Evolutionary conservation across 2,113 vertebrate genomes (phyloP), one percentile per base, ranked within the genome.

Genomic region (Oreocharis arfaki): DNA sequence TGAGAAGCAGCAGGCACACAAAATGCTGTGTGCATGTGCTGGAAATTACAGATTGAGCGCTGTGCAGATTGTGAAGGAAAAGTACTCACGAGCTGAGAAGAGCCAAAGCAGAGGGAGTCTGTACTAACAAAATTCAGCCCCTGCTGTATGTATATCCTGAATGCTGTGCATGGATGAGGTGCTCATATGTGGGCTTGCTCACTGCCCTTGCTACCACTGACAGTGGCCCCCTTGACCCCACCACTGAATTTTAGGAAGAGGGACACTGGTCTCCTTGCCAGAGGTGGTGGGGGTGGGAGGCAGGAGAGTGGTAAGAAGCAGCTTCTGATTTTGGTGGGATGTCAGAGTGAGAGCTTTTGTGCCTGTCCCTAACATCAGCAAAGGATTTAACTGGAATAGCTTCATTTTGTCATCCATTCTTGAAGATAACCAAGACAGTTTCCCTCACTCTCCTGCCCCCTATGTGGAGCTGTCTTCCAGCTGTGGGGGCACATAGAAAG

Each of bases 1-100:
- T 89, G 79, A 4, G 5, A 78, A 94, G 79, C 53, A 81, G 61
- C 60, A 88, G 83, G 44, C 71, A 86, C 23, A 78, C 68, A 94
- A 86, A 90, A 89, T 35, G 26, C 50, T 69, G 35, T 32, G 26
- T 84, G 68, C 59, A 13, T 59, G 56, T 70, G 56, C 73, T 95
- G 80, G 78, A 94, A 91, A 90, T 86, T 52, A 78, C 0, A 4
- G 83, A 73, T 69, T 2, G 42, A 82, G 71, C 0, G 1, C 21
- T 53, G n/a, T 35, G 57, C 37, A 80, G 65, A 44, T 41, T 87
- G 56, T 41, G 68, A 75, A 78, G 59, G 75, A 57, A 67, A 90
- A 90, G 55, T 37, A 84, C 42, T 67, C 63, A 47, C 41, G 80
- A 53, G 41, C 7, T 50, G 30, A 69, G 88, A 87, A 81, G 35